Evolutionary conservation across 2,797 vertebrate species (phyloP).

Genomic region (Anas bahamensis): DNA sequence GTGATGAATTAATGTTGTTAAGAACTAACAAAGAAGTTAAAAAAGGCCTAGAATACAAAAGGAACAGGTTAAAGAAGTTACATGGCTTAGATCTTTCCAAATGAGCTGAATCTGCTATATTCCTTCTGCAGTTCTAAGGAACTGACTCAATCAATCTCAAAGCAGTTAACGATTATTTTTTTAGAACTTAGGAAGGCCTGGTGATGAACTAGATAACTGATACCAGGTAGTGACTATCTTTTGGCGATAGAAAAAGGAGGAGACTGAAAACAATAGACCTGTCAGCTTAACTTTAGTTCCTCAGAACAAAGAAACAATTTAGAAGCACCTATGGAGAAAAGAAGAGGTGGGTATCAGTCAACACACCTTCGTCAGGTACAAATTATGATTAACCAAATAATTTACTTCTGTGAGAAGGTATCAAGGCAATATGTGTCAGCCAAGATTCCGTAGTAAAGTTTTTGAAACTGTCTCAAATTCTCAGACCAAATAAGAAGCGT

Average conservation of each 20-base stretch:
- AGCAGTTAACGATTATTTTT: neutral
- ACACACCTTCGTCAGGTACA: conserved; percentile 7
- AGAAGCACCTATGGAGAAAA: neutral
- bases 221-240: neutral
- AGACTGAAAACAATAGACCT: neutral
- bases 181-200: neutral
- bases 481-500: neutral
- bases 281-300: conserved; percentile 8
- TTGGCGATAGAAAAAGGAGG: neutral
- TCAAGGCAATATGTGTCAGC: neutral
- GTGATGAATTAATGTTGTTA: conserved; percentile 17
- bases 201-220: conserved; percentile 10
- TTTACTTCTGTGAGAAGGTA: neutral
- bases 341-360: neutral
- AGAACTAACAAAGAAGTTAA: conserved; percentile 6
- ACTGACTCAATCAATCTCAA: conserved; percentile 11
- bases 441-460: neutral
- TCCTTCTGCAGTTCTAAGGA: neutral
- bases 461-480: neutral
- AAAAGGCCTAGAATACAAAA: neutral
- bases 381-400: neutral
- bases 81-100: neutral
- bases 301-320: conserved; percentile 21
- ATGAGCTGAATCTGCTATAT: neutral
- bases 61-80: neutral